Percentiles rank a stretch among this genome's conserved stretches.
phyloP scores from a whole-genome alignment of 2,888 invertebrate species.

The Athetis lepigone region DNA sequence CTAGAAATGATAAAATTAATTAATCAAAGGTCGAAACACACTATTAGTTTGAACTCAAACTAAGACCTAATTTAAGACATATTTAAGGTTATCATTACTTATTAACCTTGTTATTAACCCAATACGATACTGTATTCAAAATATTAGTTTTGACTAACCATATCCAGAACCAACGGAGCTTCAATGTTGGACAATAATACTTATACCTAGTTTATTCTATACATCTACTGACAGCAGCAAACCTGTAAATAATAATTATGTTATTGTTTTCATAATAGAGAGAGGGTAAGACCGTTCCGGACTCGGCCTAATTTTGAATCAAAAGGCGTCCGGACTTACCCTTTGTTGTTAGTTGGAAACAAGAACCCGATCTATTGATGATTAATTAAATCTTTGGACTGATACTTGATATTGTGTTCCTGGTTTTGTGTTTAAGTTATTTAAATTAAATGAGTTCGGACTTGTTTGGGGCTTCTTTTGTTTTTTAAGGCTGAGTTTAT shows the following conservation, averaged over 20 bases:
- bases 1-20: no score
- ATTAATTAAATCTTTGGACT: conserved; percentile 45
- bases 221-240: neutral
- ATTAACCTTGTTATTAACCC: no score
- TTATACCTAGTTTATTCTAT: no score
- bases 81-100: no score
- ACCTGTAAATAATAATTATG: conserved; percentile 46
- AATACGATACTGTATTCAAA: no score
- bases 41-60: no score
- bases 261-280: conserved; percentile 44
- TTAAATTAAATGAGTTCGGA: conserved; percentile 18
- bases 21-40: no score
- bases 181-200: no score
- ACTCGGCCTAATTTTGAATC: conserved; percentile 42
- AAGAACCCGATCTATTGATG: conserved; percentile 27
- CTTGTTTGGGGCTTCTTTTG: neutral
- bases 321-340: conserved; percentile 31
- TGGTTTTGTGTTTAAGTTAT: conserved; percentile 28
- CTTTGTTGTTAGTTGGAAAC: conserved; percentile 41
- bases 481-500: neutral
- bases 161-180: no score
- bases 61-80: no score
- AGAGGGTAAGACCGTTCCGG: conserved; percentile 22
- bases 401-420: conserved; percentile 35
- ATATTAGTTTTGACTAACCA: no score